phyloP scores from a whole-genome alignment of 2,113 vertebrate species.

The Leuciscus idus region DNA sequence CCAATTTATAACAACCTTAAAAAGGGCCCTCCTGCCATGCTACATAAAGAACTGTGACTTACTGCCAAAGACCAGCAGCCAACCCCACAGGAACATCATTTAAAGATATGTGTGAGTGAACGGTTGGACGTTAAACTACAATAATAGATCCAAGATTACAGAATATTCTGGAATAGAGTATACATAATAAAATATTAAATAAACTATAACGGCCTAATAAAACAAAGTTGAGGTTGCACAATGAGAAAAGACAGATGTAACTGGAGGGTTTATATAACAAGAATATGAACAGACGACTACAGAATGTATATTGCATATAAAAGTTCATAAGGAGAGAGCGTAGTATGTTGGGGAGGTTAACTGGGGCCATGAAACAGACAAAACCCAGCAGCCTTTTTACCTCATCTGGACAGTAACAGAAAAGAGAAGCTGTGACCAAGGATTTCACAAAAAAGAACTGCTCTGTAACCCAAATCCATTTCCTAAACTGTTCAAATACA shows the following conservation, averaged over 20 bases:
- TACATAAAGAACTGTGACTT: slow-evolving; percentile 21
- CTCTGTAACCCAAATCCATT: slow-evolving; percentile 13
- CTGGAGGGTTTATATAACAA: background rate
- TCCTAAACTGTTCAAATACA: slow-evolving; percentile 20
- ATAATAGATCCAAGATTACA: slow-evolving; percentile 32
- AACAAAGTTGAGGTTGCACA: background rate
- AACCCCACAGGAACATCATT: slow-evolving; percentile 17
- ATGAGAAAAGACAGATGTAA: slow-evolving; percentile 9
- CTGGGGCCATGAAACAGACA: slow-evolving; percentile 3
- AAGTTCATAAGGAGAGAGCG: background rate
- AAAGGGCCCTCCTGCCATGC: slow-evolving; percentile 13
- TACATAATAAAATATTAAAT: background rate
- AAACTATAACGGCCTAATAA: background rate
- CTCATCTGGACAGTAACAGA: slow-evolving; percentile 43
- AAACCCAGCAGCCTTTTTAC: slow-evolving; percentile 9
- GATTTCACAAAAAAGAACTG: slow-evolving; percentile 38
- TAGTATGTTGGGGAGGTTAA: background rate
- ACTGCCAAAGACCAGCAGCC: slow-evolving; percentile 24
- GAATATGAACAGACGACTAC: background rate
- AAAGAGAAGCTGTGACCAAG: slow-evolving; percentile 32
- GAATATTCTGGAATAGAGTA: background rate
- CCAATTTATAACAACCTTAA: slow-evolving; percentile 6
- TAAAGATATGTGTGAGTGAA: slow-evolving; percentile 28
- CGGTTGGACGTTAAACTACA: background rate
- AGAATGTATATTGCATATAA: slow-evolving; percentile 10